phyloP scores from a whole-genome alignment of 2,797 vertebrate genomes.

The Falco peregrinus region DNA sequence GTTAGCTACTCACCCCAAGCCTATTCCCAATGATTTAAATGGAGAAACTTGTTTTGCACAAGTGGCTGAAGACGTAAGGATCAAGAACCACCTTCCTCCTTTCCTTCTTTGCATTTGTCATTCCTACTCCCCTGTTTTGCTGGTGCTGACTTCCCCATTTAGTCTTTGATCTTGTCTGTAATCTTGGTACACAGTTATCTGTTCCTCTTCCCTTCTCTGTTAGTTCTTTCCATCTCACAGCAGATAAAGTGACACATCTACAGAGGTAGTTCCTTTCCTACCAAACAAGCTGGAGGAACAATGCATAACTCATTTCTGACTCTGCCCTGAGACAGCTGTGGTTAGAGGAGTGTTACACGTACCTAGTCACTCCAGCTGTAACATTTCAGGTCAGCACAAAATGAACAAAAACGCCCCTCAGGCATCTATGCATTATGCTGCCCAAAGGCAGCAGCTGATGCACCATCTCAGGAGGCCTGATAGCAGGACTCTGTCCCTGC shows the following conservation, averaged over 20 bases:
- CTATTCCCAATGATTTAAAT: background rate
- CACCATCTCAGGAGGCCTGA: conserved; percentile 1
- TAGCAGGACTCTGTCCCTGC: background rate
- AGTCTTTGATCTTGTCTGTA: conserved; percentile 23
- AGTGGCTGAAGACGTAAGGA: background rate
- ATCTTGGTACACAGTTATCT: background rate
- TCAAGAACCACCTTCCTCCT: background rate
- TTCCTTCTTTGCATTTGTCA: background rate
- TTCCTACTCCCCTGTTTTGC: background rate
- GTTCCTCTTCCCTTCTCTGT: background rate
- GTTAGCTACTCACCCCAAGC: background rate
- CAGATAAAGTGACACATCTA: background rate
- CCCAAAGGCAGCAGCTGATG: conserved; percentile 39
- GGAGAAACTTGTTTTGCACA: background rate
- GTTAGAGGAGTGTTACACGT: background rate
- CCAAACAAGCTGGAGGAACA: background rate
- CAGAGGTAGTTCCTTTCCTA: background rate
- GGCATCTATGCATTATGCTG: background rate
- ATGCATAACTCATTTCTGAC: background rate
- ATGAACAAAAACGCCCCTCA: background rate
- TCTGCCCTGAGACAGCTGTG: background rate
- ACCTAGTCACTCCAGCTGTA: background rate
- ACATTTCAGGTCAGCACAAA: conserved; percentile 28
- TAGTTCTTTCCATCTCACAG: background rate
- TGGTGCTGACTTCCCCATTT: background rate